These are phyloP conservation scores for Glaucidium brasilianum DNA, from an alignment of 2,113 vertebrate species.

Conservation along the genomic window DNA sequence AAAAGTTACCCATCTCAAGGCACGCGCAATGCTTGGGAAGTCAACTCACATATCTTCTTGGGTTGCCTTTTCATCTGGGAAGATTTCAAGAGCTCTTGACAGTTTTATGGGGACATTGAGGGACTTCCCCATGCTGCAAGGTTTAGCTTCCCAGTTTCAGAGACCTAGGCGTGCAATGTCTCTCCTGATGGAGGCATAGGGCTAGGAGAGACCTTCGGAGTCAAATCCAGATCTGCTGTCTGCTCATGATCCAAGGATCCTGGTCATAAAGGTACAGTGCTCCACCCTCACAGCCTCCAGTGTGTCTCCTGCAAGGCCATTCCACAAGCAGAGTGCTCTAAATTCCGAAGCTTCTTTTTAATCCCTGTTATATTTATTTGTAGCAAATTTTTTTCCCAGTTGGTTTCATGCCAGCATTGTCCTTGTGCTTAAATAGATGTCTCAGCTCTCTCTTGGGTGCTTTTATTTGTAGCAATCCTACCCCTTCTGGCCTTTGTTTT, in stretches of 20 bases:
- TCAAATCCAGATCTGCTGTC: background rate
- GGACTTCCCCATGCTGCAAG: background rate
- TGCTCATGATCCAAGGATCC: fast-evolving
- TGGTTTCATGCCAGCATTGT: conserved; percentile 31
- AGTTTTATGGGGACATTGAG: background rate
- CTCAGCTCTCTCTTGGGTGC: background rate
- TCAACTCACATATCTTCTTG: background rate
- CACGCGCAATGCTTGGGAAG: background rate
- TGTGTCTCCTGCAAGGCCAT: background rate
- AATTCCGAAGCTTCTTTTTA: background rate
- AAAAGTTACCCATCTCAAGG: background rate
- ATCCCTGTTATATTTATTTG: background rate
- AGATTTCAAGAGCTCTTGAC: background rate
- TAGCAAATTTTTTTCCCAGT: background rate
- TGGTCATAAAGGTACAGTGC: background rate
- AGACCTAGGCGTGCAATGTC: background rate
- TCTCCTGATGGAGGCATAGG: background rate
- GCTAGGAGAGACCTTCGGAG: background rate
- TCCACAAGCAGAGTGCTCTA: background rate
- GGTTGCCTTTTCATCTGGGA: background rate
- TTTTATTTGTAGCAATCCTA: conserved; percentile 18
- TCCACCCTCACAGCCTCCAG: background rate
- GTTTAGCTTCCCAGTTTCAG: background rate
- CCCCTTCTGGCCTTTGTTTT: conserved; percentile 16
- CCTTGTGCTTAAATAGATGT: background rate